Percentiles rank a stretch among this genome's conserved stretches.
phyloP scores from a whole-genome alignment of 2,113 vertebrate genomes.

The Kryptolebias marmoratus region DNA sequence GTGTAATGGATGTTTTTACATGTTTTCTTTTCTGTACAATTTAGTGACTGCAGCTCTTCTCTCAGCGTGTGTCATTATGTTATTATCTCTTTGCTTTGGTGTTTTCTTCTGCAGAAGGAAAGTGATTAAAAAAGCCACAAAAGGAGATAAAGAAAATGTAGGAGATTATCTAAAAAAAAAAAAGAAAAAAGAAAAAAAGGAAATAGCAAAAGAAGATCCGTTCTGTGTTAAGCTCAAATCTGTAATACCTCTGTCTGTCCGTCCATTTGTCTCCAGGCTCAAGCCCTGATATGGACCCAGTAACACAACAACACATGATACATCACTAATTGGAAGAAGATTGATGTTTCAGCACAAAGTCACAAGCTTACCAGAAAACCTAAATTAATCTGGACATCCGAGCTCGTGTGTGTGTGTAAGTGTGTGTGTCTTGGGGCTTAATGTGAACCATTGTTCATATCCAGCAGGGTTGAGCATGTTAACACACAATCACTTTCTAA shows the following conservation, averaged over 20 bases:
- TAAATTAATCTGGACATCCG: constrained; percentile 62
- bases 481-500: constrained; percentile 68
- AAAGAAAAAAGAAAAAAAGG: constrained; percentile 38
- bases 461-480: constrained; percentile 54
- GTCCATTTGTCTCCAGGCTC: constrained; percentile 50
- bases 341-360: constrained; percentile 51
- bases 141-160: constrained; percentile 43
- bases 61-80: constrained; percentile 32
- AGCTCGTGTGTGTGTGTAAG: constrained; percentile 37
- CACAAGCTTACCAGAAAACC: constrained; percentile 58
- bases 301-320: constrained; percentile 60
- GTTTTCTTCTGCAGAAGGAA: constrained; percentile 37
- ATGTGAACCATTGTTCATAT: constrained; percentile 60
- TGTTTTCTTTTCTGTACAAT: constrained; percentile 29
- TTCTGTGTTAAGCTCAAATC: constrained; percentile 51
- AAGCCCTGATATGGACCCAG: constrained; percentile 30
- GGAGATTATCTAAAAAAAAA: constrained; percentile 58
- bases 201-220: constrained; percentile 48
- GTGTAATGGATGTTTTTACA: constrained; percentile 58
- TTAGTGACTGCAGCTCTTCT: constrained; percentile 33
- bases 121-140: constrained; percentile 37
- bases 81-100: constrained; percentile 33
- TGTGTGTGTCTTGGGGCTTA: constrained; percentile 53
- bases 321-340: constrained; percentile 70
- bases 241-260: constrained; percentile 57